Conservation (phyloP, 2,797 vertebrate genomes). For the Eospalax fontanierii region DNA sequence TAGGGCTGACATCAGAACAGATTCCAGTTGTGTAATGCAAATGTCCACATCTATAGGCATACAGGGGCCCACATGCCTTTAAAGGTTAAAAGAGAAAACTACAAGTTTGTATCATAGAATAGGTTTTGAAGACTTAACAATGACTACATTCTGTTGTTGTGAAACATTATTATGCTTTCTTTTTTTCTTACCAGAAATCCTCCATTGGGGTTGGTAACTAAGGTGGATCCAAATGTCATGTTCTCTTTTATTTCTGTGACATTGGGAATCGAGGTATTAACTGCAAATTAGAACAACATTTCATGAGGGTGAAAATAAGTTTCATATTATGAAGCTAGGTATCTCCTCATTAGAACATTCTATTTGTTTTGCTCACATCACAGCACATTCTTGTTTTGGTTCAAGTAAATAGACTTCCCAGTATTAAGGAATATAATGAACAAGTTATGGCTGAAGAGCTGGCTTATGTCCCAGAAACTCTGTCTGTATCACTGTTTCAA, state of each 20-base stretch:
- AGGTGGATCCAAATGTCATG: constrained; percentile 98
- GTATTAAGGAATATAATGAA: constrained; percentile 68
- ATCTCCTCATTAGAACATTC: constrained; percentile 71
- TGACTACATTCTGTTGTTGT: not conserved
- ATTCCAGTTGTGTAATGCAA: constrained; percentile 97
- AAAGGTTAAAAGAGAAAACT: constrained; percentile 66
- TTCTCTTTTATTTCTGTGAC: constrained; percentile 98
- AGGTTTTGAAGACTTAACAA: not conserved
- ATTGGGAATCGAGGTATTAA: constrained; percentile 95
- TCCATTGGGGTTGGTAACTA: constrained; percentile 96
- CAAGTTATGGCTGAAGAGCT: constrained; percentile 74
- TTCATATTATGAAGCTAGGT: constrained; percentile 79
- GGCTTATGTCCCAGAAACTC: constrained; percentile 87
- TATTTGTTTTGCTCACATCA: constrained; percentile 80
- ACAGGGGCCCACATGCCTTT: constrained; percentile 98
- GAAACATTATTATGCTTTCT: constrained; percentile 56
- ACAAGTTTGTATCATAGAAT: not conserved
- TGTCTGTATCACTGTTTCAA: constrained; percentile 84
- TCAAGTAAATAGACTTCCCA: constrained; percentile 74
- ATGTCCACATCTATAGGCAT: constrained; percentile 97
- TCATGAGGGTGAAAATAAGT: constrained; percentile 79
- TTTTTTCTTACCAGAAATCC: constrained; percentile 96
- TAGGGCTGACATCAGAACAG: constrained; percentile 96
- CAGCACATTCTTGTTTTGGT: constrained; percentile 73
- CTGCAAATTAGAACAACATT: constrained; percentile 90